Evolutionary conservation across 1,140 invertebrate genomes (phyloP), one percentile per base, ranked within the genome.

Genomic region (Drosophila parvula): DNA sequence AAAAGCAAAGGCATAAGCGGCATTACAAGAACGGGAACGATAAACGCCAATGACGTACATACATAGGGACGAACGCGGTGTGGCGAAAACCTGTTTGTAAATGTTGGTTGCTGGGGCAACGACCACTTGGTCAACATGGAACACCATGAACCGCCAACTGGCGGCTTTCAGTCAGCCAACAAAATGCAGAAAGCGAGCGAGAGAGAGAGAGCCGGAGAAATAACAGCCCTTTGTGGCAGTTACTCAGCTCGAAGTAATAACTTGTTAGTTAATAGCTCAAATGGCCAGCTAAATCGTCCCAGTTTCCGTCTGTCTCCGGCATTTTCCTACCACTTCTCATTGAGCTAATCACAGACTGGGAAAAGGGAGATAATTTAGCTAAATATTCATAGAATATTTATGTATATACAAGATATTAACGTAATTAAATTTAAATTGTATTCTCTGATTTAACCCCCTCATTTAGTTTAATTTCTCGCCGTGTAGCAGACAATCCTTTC

Each of bases 41-140:
- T 64, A 73, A 63, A 43, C 56, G 51, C 57, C 40, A 76, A 70
- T 78, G 81, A 84, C 78, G 81, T 77, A 82, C 65, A 22, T 27
- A 61, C 22, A 3, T 22, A n/a, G n/a, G n/a, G n/a, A 22, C 22
- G 22, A 22, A 22, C 34, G 53, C 53, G 9, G 14, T 11, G 53
- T 41, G 34, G 53, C 63, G 47, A 78, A 86, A 90, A 82, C 85
- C 80, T 81, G 86, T 85, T 90, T 81, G 60, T 59, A 62, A 86
- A 90, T 82, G 79, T 86, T 82, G 86, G 85, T 89, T 90, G 84
- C 85, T 89, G 71, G 81, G 84, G 81, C 86, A 90, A 90, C 81
- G 78, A 90, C 85, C 83, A 88, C 79, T 79, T 83, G 73, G 86
- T 71, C 74, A 69, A 86, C 53, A 75, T 81, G 67, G 63, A 69